A percentile compares a stretch with the other conserved stretches of the same genome.
Evolutionary conservation across 2,113 vertebrate species (phyloP).

Genomic region (Scomber japonicus): DNA sequence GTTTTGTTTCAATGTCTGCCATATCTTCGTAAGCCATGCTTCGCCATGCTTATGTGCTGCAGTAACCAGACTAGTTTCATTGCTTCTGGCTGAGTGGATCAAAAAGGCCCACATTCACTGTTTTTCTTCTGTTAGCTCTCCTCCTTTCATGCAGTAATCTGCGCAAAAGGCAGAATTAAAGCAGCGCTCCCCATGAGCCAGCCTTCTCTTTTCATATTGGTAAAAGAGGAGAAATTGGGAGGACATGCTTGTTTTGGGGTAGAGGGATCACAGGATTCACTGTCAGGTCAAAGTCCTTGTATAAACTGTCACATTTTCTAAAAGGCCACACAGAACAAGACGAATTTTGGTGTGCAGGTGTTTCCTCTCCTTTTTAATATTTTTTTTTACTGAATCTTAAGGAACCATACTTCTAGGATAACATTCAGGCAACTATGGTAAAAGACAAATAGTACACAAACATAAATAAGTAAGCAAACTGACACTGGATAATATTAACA

Average conservation of each 20-base stretch:
- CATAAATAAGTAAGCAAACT: not conserved
- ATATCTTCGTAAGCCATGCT: slow-evolving; percentile 73
- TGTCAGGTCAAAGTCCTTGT: slow-evolving; percentile 58
- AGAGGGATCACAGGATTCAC: slow-evolving; percentile 32
- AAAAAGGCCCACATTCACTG: slow-evolving; percentile 65
- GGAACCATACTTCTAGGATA: too few relatives aligned
- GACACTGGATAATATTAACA: not conserved
- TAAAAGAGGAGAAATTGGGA: slow-evolving; percentile 45
- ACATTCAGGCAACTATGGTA: not conserved
- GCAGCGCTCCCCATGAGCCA: slow-evolving; percentile 49
- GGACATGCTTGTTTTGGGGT: slow-evolving; percentile 47
- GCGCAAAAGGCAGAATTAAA: slow-evolving; percentile 69
- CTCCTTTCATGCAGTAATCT: slow-evolving; percentile 71
- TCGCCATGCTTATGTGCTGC: slow-evolving; percentile 56
- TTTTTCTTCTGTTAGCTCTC: slow-evolving; percentile 57
- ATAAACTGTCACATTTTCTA: slow-evolving; percentile 26
- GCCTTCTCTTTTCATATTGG: slow-evolving; percentile 52
- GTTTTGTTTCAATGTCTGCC: slow-evolving; percentile 64
- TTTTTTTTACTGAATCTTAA: too few relatives aligned
- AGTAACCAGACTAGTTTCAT: slow-evolving; percentile 71
- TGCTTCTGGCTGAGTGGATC: slow-evolving; percentile 74
- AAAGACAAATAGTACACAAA: not conserved
- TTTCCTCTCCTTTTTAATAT: not conserved
- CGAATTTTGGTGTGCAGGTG: too few relatives aligned
- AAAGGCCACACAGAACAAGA: not conserved